Percentiles rank a stretch among this genome's conserved stretches.
Evolutionary conservation across 2,113 vertebrate genomes (phyloP).

Genomic region (Ailuropoda melanoleuca): DNA sequence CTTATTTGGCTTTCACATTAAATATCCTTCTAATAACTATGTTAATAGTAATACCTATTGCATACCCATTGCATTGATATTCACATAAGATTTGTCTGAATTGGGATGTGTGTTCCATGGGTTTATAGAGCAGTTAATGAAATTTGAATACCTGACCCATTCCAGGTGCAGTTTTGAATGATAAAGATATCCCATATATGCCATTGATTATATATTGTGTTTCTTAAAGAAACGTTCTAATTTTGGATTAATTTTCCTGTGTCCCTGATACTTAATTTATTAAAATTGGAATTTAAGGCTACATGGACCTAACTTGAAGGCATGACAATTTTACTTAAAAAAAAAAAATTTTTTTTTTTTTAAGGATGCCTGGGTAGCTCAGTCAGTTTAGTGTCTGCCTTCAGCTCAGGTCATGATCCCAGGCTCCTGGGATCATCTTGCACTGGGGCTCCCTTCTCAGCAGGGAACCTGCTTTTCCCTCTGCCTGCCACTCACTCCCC

Average conservation of each 20-base stretch:
- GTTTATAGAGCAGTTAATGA: background rate
- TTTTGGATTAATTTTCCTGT: background rate
- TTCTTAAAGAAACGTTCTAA: conserved; percentile 22
- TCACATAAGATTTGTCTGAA: background rate
- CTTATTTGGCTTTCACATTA: background rate
- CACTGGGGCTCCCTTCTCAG: background rate
- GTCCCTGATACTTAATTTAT: background rate
- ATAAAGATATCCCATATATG: background rate
- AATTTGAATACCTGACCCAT: background rate
- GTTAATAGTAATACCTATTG: background rate
- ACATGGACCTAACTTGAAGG: conserved; percentile 8
- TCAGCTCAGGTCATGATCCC: background rate
- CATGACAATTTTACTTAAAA: background rate
- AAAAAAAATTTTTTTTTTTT: background rate
- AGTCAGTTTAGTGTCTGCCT: fast-evolving
- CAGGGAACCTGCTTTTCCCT: background rate
- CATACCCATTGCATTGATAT: background rate
- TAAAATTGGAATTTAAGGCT: conserved; percentile 14
- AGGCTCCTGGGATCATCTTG: background rate
- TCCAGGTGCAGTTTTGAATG: background rate
- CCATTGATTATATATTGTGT: conserved; percentile 32
- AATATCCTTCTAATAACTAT: background rate
- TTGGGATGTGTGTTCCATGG: background rate
- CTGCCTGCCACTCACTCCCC: background rate
- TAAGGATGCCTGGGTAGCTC: background rate